These are phyloP conservation scores for Papilio demoleus DNA, from an alignment of 2,888 invertebrate genomes.

Conservation along the genomic window DNA sequence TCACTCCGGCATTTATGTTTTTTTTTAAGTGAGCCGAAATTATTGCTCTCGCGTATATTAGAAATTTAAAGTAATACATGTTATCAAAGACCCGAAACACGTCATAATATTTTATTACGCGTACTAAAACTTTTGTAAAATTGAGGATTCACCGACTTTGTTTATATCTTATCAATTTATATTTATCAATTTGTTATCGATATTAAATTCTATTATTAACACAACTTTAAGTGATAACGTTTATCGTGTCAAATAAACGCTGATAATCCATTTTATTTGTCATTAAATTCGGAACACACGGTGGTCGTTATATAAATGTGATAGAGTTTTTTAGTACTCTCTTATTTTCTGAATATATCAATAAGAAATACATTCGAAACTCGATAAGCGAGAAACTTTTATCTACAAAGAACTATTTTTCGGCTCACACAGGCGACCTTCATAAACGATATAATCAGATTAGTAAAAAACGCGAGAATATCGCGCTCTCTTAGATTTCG, in stretches of 20 bases:
- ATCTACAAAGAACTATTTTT: too few species aligned
- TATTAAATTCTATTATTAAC: constrained; percentile 18
- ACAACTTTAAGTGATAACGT: constrained; percentile 10
- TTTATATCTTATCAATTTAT: constrained; percentile 6
- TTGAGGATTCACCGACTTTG: not conserved
- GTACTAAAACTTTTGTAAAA: not conserved
- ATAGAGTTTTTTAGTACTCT: not conserved
- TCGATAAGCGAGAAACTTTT: too few species aligned
- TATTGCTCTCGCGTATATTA: too few species aligned
- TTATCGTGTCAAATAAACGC: constrained; percentile 8
- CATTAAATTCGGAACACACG: constrained; percentile 12
- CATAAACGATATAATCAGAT: too few species aligned
- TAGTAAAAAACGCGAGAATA: too few species aligned
- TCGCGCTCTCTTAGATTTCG: too few species aligned
- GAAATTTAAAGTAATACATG: too few species aligned
- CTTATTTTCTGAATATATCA: not conserved
- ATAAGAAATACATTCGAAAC: not conserved
- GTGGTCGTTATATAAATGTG: not conserved
- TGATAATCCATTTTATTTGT: constrained; percentile 21
- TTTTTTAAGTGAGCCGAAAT: too few species aligned
- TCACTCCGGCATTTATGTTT: too few species aligned
- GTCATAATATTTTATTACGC: not conserved
- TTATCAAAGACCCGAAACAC: not conserved
- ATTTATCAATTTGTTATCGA: not conserved
- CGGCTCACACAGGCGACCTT: too few species aligned